phyloP scores from a whole-genome alignment of 2,888 invertebrate genomes.

The Galerucella nymphaeae region DNA sequence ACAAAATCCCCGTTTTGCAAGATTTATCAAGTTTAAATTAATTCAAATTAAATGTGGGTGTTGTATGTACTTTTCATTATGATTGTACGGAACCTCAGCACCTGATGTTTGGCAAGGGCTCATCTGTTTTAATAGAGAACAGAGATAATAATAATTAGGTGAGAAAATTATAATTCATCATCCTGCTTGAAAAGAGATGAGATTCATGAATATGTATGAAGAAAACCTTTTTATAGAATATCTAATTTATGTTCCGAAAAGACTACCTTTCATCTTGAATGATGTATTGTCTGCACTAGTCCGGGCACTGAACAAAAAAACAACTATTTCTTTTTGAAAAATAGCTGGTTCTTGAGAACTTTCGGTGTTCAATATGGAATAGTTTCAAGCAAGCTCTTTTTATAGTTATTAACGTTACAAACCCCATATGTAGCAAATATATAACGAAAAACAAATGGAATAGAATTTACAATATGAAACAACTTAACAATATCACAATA shows the following conservation, averaged over 20 bases:
- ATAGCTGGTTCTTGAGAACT: too few species aligned
- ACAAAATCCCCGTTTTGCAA: not conserved
- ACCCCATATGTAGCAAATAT: too few species aligned
- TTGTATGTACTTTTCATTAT: constrained; percentile 18
- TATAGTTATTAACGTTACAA: too few species aligned
- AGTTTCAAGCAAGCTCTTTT: too few species aligned
- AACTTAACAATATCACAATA: too few species aligned
- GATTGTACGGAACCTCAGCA: constrained; percentile 3
- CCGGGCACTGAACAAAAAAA: not conserved
- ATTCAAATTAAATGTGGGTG: constrained; percentile 6
- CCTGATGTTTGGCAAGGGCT: constrained; percentile 11
- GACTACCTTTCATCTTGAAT: constrained; percentile 11
- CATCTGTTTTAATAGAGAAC: constrained; percentile 12
- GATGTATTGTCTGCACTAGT: constrained; percentile 9
- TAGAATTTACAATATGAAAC: too few species aligned
- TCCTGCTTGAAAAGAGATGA: not conserved
- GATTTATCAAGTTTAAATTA: not conserved
- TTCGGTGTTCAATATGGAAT: too few species aligned
- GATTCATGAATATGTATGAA: constrained; percentile 14
- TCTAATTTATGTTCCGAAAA: not conserved
- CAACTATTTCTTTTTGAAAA: not conserved
- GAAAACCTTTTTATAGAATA: constrained; percentile 12
- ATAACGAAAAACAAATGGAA: too few species aligned
- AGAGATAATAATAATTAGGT: constrained; percentile 16
- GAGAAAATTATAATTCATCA: constrained; percentile 19